These are phyloP conservation scores for Pangasius mekongensis DNA, from an alignment of 2,797 vertebrate genomes.

Conservation along the genomic window DNA sequence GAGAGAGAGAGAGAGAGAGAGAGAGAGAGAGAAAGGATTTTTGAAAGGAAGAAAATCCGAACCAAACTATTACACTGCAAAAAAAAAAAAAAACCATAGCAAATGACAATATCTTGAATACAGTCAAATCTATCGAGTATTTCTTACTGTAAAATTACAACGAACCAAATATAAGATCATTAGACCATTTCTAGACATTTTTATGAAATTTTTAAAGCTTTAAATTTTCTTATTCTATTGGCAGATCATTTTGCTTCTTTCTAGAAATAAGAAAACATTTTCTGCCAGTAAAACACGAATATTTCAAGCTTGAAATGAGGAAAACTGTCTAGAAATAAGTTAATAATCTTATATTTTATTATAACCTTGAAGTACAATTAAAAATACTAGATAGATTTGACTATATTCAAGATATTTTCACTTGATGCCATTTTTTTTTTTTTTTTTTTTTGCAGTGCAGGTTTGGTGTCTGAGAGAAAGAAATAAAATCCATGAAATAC, in stretches of 20 bases:
- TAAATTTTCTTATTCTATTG: neutral
- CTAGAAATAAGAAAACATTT: neutral
- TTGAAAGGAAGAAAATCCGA: too few species aligned
- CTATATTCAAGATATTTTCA: neutral
- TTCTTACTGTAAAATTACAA: neutral
- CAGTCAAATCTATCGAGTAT: neutral
- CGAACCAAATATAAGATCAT: neutral
- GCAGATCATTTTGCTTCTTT: neutral
- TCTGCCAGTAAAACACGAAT: neutral
- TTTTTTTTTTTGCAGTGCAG: neutral
- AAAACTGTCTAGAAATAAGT: neutral
- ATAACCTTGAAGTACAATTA: neutral
- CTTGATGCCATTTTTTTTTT: too few species aligned
- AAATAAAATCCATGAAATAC: conserved; percentile 31
- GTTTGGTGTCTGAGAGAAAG: neutral
- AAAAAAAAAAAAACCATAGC: neutral
- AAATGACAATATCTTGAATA: neutral
- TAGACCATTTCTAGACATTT: neutral
- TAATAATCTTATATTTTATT: neutral
- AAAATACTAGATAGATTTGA: neutral
- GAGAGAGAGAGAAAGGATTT: neutral
- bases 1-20: conserved; percentile 4
- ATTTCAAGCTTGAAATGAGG: neutral
- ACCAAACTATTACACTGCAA: neutral
- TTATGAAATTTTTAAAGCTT: neutral